A percentile compares a stretch with the other conserved stretches of the same genome.
Conservation (phyloP, 2,888 invertebrate genomes). For the Lucinisca nassula region DNA sequence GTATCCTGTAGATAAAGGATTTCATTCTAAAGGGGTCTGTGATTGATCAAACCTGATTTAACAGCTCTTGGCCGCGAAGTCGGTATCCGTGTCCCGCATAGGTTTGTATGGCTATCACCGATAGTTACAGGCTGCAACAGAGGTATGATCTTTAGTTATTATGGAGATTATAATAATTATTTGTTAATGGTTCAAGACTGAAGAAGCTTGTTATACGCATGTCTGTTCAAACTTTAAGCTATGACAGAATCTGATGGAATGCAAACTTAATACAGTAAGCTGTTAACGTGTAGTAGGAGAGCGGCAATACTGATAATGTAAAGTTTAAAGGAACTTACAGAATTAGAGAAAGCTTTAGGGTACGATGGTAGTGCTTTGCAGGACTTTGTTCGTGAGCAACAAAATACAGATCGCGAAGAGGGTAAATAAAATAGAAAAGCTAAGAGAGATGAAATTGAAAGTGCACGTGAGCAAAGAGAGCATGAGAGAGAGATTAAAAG, state of each 20-base stretch:
- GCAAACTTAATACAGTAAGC: not conserved
- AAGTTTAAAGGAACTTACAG: not conserved
- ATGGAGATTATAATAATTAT: not conserved
- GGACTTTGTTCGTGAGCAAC: not conserved
- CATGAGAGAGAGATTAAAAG: constrained; percentile 1
- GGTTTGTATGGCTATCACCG: no score
- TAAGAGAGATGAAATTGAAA: not conserved
- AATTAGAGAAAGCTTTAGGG: not conserved
- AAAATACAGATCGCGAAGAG: not conserved
- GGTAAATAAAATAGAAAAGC: not conserved
- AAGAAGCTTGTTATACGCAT: not conserved
- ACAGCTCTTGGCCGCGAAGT: not conserved
- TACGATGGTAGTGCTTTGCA: not conserved
- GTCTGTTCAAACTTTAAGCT: not conserved
- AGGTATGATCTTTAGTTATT: no score
- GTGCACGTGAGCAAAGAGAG: not conserved
- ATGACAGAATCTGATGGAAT: not conserved
- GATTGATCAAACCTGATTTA: not conserved
- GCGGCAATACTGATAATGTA: not conserved
- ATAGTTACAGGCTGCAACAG: no score
- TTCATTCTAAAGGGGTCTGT: not conserved
- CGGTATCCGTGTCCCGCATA: no score
- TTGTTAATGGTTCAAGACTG: not conserved
- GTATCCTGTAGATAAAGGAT: not conserved
- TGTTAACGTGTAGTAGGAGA: not conserved